A percentile compares a stretch with the other conserved stretches of the same genome.
Evolutionary conservation across 1,140 invertebrate genomes (phyloP).

Genomic region (Heliconius hewitsoni): DNA sequence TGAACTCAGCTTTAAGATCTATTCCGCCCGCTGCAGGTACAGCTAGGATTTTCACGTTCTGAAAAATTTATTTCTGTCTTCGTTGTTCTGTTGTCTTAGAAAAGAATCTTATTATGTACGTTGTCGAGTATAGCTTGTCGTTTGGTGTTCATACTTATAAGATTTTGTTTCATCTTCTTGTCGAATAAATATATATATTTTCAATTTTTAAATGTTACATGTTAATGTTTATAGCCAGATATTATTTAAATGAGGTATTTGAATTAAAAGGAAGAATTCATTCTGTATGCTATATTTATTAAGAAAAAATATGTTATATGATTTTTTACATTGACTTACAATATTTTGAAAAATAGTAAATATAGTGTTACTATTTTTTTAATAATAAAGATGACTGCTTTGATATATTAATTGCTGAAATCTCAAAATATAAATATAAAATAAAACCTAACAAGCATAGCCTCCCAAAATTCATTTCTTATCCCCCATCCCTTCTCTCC

Average conservation of each 20-base stretch:
- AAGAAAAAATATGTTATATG: too few relatives aligned
- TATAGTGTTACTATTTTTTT: too few relatives aligned
- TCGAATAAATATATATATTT: neutral
- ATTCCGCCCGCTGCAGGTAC: conserved; percentile 32
- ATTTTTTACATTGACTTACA: too few relatives aligned
- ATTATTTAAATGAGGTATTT: too few relatives aligned
- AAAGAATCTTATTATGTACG: conserved; percentile 36
- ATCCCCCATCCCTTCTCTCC: neutral
- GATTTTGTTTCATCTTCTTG: conserved; percentile 8
- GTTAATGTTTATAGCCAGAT: too few relatives aligned
- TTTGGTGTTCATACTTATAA: conserved; percentile 26
- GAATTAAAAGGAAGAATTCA: too few relatives aligned
- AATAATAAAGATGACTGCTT: too few relatives aligned
- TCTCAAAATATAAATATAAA: neutral
- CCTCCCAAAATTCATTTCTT: neutral
- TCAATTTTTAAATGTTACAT: too few relatives aligned
- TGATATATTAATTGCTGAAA: too few relatives aligned
- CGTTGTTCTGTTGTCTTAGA: conserved; percentile 37
- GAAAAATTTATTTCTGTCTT: conserved; percentile 41
- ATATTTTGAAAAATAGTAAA: too few relatives aligned
- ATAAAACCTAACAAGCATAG: neutral
- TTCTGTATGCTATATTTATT: too few relatives aligned
- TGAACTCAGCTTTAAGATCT: conserved; percentile 26
- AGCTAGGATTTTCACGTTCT: conserved; percentile 40
- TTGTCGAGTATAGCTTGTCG: conserved; percentile 35